Base-by-base conservation (phyloP, 2,888 invertebrate genomes). In the Epinotia bilunana region DNA sequence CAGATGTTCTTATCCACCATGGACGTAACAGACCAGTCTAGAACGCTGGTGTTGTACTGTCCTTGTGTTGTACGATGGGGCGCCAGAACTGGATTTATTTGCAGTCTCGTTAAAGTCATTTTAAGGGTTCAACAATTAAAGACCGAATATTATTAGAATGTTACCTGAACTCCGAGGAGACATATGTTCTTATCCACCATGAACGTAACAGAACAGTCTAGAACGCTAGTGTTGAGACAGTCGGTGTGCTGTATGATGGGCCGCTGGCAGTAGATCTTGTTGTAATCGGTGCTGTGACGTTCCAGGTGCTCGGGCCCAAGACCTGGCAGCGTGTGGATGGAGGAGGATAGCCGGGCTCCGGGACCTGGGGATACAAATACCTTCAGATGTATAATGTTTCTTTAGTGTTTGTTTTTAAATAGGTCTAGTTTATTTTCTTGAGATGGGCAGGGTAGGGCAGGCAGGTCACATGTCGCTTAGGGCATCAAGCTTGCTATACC, bases 11-110 rank as follows among this genome's bases (percentile, higher is more conserved):
- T 96, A 86, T 97, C 97, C 65, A 97, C 97, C 84, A 96, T 96
- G 87, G 98, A 97, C 3, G 97, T 97, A 43, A 97, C 95, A n/a
- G 96, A 96, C 84, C 97, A 97, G 87, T 97, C 97, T 65, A 97
- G 94, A 39, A 96, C 96, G 80, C 96, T 96, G 18, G 95, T 95
- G 87, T 97, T 97, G 83, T 96, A 82, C 96, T 96, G 86, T 97
- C 96, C 0, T 96, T 96, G 83, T 96, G 95, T 79, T 95, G 95
- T 13, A 96, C 90, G 69, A 96, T 93, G 60, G 95, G 94, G 58
- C 97, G 94, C 78, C 95, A 95, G 88, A 97, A 97, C 87, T 96
- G 96, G 80, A 13, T 28, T 28, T 28, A 28, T 28, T 3, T 28
- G 23, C 23, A 3, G 23, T 28, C 23, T 28, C 23, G 23, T 28